phyloP scores from a whole-genome alignment of 30 jellyfish, hydroid and myxozoan genomes.

The Euphysa ruthae region DNA sequence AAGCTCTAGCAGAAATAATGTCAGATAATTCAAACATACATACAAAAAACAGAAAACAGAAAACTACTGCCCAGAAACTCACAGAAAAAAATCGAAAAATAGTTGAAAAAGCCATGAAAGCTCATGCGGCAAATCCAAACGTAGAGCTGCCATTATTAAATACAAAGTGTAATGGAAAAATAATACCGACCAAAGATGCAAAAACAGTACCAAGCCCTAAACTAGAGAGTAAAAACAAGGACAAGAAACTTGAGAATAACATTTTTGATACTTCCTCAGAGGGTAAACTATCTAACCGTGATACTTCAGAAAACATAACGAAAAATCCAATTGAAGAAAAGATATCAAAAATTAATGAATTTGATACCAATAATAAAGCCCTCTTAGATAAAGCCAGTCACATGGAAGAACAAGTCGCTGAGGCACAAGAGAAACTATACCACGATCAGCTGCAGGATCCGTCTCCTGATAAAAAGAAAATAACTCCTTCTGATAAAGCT shows the following conservation, averaged over 20 bases:
- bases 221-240: neutral
- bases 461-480: no score
- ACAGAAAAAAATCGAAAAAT: conserved; percentile 36
- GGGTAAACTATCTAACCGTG: neutral
- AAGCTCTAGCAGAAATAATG: conserved; percentile 81
- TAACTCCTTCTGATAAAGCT: no score
- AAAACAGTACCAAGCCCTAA: neutral
- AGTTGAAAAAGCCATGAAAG: conserved; percentile 83
- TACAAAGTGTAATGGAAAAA: neutral
- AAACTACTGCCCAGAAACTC: neutral
- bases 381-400: conserved; percentile 76
- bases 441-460: no score
- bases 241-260: neutral
- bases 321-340: neutral
- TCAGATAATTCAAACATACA: conserved; percentile 23
- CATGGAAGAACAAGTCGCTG: conserved; percentile 78
- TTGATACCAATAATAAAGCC: conserved; percentile 47
- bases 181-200: conserved; percentile 18
- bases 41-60: conserved; percentile 8
- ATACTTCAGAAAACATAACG: neutral
- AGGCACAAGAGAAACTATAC: conserved; percentile 60
- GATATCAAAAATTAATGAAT: conserved; percentile 2
- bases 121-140: conserved; percentile 64
- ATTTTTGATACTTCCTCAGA: conserved; percentile 3
- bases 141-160: conserved; percentile 3